Percentiles rank a stretch among this genome's conserved stretches.
These are phyloP conservation scores for Chroicocephalus ridibundus DNA, from an alignment of 2,113 vertebrate genomes.

Conservation along the genomic window DNA sequence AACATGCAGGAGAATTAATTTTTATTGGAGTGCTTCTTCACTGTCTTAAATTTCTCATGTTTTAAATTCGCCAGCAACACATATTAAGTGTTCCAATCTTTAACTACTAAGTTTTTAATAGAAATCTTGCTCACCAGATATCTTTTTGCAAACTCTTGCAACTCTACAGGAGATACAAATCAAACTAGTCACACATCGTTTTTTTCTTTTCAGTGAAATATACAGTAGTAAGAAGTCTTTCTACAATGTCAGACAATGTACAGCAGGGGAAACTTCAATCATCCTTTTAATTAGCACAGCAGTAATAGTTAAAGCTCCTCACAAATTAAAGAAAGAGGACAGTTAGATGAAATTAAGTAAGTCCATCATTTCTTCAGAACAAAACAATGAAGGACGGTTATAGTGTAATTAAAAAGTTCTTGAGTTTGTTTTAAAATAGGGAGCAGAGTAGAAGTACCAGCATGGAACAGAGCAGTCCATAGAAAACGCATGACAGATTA, in stretches of 20 bases:
- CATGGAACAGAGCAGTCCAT: background rate
- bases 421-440: background rate
- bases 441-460: background rate
- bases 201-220: slow-evolving; percentile 30
- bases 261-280: slow-evolving; percentile 37
- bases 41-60: slow-evolving; percentile 61
- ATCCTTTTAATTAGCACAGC: slow-evolving; percentile 55
- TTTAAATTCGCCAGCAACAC: slow-evolving; percentile 61
- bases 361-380: slow-evolving; percentile 20
- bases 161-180: slow-evolving; percentile 52
- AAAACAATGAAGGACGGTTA: slow-evolving; percentile 8
- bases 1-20: slow-evolving; percentile 68
- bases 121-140: slow-evolving; percentile 51
- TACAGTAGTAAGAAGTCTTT: background rate
- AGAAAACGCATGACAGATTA: background rate
- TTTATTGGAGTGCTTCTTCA: slow-evolving; percentile 39
- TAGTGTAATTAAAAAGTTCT: slow-evolving; percentile 31
- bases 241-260: slow-evolving; percentile 17
- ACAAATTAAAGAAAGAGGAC: slow-evolving; percentile 33
- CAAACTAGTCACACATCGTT: background rate
- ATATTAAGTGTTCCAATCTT: slow-evolving; percentile 64
- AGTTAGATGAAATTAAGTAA: slow-evolving; percentile 28
- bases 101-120: slow-evolving; percentile 63
- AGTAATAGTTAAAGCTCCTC: slow-evolving; percentile 17
- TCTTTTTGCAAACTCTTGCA: slow-evolving; percentile 51